Percentiles rank a stretch among this genome's conserved stretches.
Conservation (phyloP, 2,113 vertebrate species). For the Saimiri boliviensis region DNA sequence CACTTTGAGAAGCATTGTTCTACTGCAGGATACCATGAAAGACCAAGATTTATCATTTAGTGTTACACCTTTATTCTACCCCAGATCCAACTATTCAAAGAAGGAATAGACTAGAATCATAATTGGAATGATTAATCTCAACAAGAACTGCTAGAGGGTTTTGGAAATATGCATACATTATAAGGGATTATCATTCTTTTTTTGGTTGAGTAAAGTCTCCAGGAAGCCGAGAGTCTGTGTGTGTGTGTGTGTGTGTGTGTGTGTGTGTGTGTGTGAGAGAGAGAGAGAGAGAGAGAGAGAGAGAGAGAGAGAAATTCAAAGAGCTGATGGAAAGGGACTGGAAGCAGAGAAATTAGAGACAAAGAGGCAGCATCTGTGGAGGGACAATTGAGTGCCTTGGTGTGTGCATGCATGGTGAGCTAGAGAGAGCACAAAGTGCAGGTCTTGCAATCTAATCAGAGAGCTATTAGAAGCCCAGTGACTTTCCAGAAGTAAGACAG, state of each 20-base stretch:
- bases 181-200: neutral
- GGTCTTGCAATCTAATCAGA: neutral
- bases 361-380: neutral
- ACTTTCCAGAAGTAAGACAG: neutral
- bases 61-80: neutral
- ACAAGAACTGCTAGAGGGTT: neutral
- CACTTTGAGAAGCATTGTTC: neutral
- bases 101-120: neutral
- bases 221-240: neutral
- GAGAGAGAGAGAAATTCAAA: neutral
- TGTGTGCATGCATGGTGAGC: fast-evolving
- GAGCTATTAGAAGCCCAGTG: neutral
- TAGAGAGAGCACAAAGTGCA: fast-evolving
- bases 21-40: fast-evolving
- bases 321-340: neutral
- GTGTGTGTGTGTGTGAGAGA: neutral
- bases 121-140: neutral
- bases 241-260: too few species aligned
- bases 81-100: neutral
- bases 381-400: neutral
- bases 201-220: neutral
- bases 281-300: neutral
- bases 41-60: too few species aligned
- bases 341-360: neutral
- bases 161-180: neutral